These are phyloP conservation scores for Trichogramma dendrolimi DNA, from an alignment of 2,888 invertebrate species.

Conservation along the genomic window DNA sequence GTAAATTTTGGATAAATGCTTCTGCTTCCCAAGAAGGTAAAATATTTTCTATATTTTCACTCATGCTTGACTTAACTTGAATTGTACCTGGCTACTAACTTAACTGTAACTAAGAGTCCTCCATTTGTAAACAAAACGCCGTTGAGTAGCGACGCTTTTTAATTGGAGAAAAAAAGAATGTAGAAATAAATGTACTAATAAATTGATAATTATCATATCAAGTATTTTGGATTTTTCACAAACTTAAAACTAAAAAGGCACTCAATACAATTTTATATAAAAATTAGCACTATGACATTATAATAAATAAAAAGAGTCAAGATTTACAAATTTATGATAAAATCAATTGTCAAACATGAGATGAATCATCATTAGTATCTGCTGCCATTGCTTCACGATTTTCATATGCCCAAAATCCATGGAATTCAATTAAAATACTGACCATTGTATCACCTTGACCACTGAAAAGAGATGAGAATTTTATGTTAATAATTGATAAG, in stretches of 20 bases:
- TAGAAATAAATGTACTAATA: neutral
- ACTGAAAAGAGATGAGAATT: constrained; percentile 54
- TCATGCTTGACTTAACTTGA: constrained; percentile 15
- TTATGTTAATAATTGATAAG: constrained; percentile 4
- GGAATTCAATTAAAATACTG: constrained; percentile 89
- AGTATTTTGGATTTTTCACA: constrained; percentile 17
- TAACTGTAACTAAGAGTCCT: constrained; percentile 24
- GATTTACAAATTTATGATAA: constrained; percentile 5
- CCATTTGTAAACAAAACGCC: constrained; percentile 44
- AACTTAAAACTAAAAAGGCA: constrained; percentile 5
- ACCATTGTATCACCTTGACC: constrained; percentile 92
- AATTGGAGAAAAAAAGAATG: neutral
- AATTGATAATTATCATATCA: neutral
- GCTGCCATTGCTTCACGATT: constrained; percentile 78
- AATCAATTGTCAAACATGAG: constrained; percentile 41
- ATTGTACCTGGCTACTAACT: constrained; percentile 4
- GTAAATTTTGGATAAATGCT: constrained; percentile 68
- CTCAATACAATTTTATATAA: neutral
- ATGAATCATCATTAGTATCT: constrained; percentile 55
- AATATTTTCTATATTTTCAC: constrained; percentile 47
- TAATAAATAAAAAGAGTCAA: constrained; percentile 10
- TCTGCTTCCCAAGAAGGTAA: constrained; percentile 70
- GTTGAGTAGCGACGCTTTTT: constrained; percentile 5
- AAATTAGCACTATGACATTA: constrained; percentile 14
- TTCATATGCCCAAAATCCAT: constrained; percentile 96